Base-by-base conservation (phyloP, 2,797 vertebrate genomes). In the Notolepis coatsorum region DNA sequence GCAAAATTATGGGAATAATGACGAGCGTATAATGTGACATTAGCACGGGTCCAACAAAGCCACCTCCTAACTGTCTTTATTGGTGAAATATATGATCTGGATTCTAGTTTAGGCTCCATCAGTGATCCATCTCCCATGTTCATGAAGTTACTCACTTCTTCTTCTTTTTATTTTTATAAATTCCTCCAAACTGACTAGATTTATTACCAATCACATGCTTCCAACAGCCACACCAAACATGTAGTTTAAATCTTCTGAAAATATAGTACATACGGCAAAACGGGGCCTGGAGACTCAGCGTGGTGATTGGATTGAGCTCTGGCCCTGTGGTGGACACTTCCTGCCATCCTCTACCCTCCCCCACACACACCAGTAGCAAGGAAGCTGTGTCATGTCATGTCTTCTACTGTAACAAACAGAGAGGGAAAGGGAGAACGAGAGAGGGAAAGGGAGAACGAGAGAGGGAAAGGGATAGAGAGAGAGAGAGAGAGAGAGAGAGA, bases 81-180 rank as follows among this genome's bases (percentile, higher is more conserved):
- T 58, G 66, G 58, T 56, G 13, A 65, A 77, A 77, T 47, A 15
- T 27, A 45, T n/a, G n/a, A 73, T 68, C 60, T 18, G 5, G 18
- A 13, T 64, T 61, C 35, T 3, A 33, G 21, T 70, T 70, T 24
- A 45, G 39, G n/a, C 37, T 52, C 37, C 4, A 59, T 57, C 61
- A 49, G 47, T 17, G 65, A 54, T 49, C n/a, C 39, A 12, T 57
- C 23, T 59, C 13, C 35, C 35, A 4, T 37, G 5, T 37, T 37
- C 6, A 37, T 37, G 35, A 37, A 37, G 15, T 37, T 10, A n/a
- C 15, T n/a, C 15, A 2, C 5, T 27, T 37, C 41, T 33, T n/a
- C n/a, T n/a, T n/a, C n/a, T n/a, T n/a, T n/a, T n/a, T n/a, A n/a
- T n/a, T n/a, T n/a, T n/a, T n/a, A n/a, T n/a, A n/a, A n/a, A n/a